Base-by-base conservation (phyloP, 53 echinoderm and acorn worm species). In the Crossaster papposus region DNA sequence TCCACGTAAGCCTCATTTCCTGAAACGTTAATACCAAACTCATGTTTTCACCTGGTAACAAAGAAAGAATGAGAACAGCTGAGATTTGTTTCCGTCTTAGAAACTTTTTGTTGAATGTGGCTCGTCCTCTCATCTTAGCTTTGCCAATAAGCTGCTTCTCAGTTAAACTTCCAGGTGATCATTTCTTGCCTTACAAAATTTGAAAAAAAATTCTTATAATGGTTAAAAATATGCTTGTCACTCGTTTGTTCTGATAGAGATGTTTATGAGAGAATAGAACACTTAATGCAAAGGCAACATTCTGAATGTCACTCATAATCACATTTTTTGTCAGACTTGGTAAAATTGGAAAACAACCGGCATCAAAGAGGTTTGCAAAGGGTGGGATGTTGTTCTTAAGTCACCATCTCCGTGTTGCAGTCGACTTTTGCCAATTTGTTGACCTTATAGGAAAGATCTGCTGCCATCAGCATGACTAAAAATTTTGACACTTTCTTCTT, bases 111-210 rank as follows among this genome's bases (percentile, higher is more conserved):
- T 52, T 13, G n/a, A n/a, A n/a, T n/a, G n/a, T n/a, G n/a, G n/a
- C n/a, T n/a, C n/a, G n/a, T n/a, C n/a, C 81, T 37, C 73, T 89
- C 20, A 23, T 81, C 24, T 54, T 77, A 14, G 37, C 81, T 24
- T n/a, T 80, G 44, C 73, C 81, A 70, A 70, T 89, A 9, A 89
- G 89, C 35, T 81, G 72, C 28, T 89, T 89, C 72, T 81, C 89
- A 3, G 33, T 52, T 20, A 72, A 89, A 51, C 80, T 89, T 32
- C 81, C 89, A 81, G 89, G 89, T 89, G 64, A 70, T 51, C 31
- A 14, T 28, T 26, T 6, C 44, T 4, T 34, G 20, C 4, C 35
- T 70, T 12, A 70, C 12, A 30, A 70, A 4, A 70, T 70, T 70
- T 20, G 70, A 70, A 30, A 30, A 64, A 14, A 4, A 64, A 18